These are phyloP conservation scores for Drosophila formosana DNA, from an alignment of 2,888 invertebrate species.

Conservation along the genomic window DNA sequence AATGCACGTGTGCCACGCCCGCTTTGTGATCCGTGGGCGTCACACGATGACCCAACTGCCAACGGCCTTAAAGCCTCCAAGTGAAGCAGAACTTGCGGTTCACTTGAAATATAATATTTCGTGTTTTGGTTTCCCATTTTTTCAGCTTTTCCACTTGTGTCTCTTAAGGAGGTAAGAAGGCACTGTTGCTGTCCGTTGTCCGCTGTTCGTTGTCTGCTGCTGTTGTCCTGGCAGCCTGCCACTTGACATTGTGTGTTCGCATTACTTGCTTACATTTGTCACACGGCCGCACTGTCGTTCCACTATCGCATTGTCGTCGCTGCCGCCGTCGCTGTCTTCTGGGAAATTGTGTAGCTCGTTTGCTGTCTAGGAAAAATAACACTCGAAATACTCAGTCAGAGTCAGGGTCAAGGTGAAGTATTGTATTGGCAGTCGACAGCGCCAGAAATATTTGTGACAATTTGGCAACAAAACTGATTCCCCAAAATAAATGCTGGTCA, in stretches of 20 bases:
- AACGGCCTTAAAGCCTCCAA: slow-evolving; percentile 18
- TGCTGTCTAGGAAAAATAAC: slow-evolving; percentile 33
- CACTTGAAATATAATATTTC: slow-evolving; percentile 35
- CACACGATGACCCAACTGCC: slow-evolving; percentile 15
- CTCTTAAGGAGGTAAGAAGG: slow-evolving; percentile 15
- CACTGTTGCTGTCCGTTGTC: slow-evolving; percentile 24
- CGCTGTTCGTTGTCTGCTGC: background rate
- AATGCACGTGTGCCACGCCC: slow-evolving; percentile 28
- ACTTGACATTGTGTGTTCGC: slow-evolving; percentile 51
- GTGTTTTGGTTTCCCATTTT: slow-evolving; percentile 8
- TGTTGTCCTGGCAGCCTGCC: slow-evolving; percentile 39
- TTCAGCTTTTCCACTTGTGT: background rate
- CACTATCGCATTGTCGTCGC: slow-evolving; percentile 10
- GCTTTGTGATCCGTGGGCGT: slow-evolving; percentile 17
- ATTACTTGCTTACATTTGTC: slow-evolving; percentile 57
- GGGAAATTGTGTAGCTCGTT: slow-evolving; percentile 9
- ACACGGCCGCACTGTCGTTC: slow-evolving; percentile 15
- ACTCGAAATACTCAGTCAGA: slow-evolving; percentile 45
- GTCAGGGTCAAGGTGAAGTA: slow-evolving; percentile 62
- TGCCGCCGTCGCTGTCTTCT: slow-evolving; percentile 12
- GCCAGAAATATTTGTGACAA: slow-evolving; percentile 10
- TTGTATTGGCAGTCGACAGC: slow-evolving; percentile 19
- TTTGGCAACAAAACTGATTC: slow-evolving; percentile 12
- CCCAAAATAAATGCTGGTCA: slow-evolving; percentile 4
- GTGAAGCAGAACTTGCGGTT: slow-evolving; percentile 1